These are phyloP conservation scores for Pyrrhosoma nymphula DNA, from an alignment of 2,888 invertebrate genomes.

Conservation along the genomic window DNA sequence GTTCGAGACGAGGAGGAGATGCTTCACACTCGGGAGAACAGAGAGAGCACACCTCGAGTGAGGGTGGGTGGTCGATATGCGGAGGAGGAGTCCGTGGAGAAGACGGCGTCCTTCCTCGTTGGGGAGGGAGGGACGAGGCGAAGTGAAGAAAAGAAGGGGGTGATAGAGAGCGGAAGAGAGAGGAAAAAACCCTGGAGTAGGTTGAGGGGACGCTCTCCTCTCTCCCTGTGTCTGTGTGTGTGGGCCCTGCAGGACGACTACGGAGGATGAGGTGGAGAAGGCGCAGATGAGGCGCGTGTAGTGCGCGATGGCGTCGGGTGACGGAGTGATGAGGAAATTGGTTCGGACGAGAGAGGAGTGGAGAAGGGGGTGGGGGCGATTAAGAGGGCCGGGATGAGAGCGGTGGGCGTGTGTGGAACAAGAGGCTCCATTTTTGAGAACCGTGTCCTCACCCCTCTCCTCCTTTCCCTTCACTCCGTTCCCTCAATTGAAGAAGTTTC, in stretches of 20 bases:
- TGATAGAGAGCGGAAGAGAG: too few relatives aligned
- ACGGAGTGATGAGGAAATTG: slow-evolving; percentile 16
- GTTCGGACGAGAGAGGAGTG: not conserved
- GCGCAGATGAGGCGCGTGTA: not conserved
- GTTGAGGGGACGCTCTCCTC: too few relatives aligned
- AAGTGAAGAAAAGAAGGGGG: too few relatives aligned
- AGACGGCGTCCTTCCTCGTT: too few relatives aligned
- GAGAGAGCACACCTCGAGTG: not conserved
- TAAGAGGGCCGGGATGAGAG: not conserved
- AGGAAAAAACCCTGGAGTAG: too few relatives aligned
- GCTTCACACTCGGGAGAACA: not conserved
- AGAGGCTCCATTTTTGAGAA: not conserved
- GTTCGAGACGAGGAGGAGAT: not conserved
- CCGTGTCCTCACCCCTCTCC: not conserved
- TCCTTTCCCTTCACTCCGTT: not conserved
- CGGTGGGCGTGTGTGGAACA: not conserved
- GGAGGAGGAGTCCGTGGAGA: not conserved
- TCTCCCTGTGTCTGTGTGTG: too few relatives aligned
- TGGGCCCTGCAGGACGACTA: too few relatives aligned
- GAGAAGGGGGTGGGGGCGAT: not conserved
- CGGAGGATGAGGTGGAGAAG: not conserved
- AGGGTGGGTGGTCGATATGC: not conserved
- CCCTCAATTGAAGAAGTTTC: not conserved
- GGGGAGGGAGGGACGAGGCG: too few relatives aligned
- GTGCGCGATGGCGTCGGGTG: not conserved